phyloP scores from a whole-genome alignment of 2,113 vertebrate genomes.

The Phylloscopus trochiloides region DNA sequence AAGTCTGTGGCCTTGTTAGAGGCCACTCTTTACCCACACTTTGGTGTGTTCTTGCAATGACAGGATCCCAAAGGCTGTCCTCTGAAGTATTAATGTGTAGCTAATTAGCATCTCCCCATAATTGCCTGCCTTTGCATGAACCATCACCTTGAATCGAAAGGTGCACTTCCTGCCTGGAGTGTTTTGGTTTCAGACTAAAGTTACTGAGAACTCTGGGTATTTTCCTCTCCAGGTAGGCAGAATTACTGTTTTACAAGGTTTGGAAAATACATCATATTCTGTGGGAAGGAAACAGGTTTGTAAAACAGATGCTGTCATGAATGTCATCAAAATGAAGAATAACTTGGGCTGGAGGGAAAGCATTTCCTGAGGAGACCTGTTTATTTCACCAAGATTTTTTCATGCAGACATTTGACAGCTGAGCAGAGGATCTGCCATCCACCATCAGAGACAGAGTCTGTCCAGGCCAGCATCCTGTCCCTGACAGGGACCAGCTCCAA shows the following conservation, averaged over 20 bases:
- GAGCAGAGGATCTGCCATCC: background rate
- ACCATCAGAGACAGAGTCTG: background rate
- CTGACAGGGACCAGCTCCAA: background rate
- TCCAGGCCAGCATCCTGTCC: background rate
- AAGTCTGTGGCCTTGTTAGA: background rate
- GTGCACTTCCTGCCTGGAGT: background rate
- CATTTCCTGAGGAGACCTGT: background rate
- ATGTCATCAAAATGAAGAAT: background rate
- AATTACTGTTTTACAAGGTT: background rate
- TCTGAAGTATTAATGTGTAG: background rate
- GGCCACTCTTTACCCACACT: background rate
- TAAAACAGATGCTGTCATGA: constrained; percentile 20
- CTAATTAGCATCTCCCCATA: background rate
- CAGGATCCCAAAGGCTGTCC: background rate
- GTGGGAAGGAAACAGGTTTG: constrained; percentile 14
- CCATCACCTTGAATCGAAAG: background rate
- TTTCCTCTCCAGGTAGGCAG: background rate
- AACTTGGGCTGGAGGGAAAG: background rate
- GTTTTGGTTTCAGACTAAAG: background rate
- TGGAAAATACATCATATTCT: background rate
- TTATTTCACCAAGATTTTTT: background rate
- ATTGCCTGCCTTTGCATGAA: background rate
- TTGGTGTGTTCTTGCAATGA: background rate
- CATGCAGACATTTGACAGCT: background rate
- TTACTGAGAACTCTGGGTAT: background rate